Base-by-base conservation (phyloP, 2,888 invertebrate species). In the Camponotus fellah region DNA sequence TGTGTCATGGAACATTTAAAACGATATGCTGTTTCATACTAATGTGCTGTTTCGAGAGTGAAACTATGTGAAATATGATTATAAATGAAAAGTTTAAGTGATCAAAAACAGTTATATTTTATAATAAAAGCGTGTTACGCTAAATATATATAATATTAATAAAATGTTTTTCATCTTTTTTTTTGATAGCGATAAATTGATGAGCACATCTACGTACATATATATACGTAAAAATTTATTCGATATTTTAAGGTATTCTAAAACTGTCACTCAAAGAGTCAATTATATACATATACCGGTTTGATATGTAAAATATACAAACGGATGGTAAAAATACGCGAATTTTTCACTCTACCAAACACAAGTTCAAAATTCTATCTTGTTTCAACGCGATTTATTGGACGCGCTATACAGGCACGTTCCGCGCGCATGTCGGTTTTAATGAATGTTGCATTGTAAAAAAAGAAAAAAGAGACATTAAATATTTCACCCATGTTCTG, bases 401-500 rank as follows among this genome's bases (percentile, higher is more conserved):
- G 10, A 43, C 34, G 32, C 34, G 69, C 26, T 43, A 40, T 40
- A 14, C 26, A 34, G 5, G 46, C n/a, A 34, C 14, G 34, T 14
- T 49, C 1, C 4, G 43, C 56, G 26, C 46, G 21, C 17, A 56
- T 14, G 17, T 21, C 40, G 43, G 14, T 43, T 77, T 68, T 69
- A 77, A 77, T 43, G 32, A 77, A 77, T 21, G 56, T n/a, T 32
- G 56, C 56, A 58, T 32, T 32, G 77, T 32, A 43, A 77, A 65
- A 56, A 72, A 77, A 65, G 43, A 72, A 26, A 49, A 37, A n/a
- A 53, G n/a, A 37, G 17, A 46, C 34, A 37, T n/a, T 37, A 46
- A 60, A 72, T 72, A 60, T 69, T 43, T 49, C 69, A 79, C 34
- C 21, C 34, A 10, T 43, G 9, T 69, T 21, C 3, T 26, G 34